Conservation (phyloP, 2,113 vertebrate species). For the Falco punctatus region DNA sequence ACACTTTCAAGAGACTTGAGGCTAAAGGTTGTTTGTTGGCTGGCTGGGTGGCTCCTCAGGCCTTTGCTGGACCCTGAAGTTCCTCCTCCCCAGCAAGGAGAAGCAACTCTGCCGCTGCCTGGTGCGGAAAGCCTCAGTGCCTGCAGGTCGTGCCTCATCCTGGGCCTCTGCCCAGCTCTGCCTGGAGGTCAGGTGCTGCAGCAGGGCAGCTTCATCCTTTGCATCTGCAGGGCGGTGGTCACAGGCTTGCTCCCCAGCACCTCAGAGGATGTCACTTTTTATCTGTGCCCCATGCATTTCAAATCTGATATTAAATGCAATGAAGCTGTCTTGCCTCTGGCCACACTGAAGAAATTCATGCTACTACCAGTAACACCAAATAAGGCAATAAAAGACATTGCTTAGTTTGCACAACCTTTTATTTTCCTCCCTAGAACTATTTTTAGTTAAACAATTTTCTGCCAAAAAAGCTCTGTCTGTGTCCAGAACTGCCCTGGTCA, state of each 20-base stretch:
- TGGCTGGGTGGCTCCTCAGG: neutral
- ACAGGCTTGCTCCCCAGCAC: neutral
- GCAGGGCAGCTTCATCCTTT: neutral
- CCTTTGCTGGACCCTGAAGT: neutral
- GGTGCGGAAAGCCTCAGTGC: neutral
- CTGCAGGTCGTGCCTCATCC: neutral
- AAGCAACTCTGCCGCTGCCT: neutral
- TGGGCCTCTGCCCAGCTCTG: neutral
- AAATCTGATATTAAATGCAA: neutral
- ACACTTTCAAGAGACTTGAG: neutral
- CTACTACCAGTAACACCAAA: slow-evolving; percentile 41
- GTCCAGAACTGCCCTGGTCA: slow-evolving; percentile 66
- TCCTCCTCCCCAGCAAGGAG: neutral
- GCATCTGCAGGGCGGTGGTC: rapidly evolving
- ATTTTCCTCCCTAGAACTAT: slow-evolving; percentile 60
- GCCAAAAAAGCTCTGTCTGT: slow-evolving; percentile 58
- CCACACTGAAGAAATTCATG: neutral
- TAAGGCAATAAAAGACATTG: slow-evolving; percentile 57
- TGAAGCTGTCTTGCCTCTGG: neutral
- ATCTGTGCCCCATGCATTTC: neutral
- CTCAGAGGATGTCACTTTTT: neutral
- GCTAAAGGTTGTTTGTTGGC: neutral
- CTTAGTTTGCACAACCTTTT: slow-evolving; percentile 57
- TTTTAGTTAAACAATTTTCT: slow-evolving; percentile 70
- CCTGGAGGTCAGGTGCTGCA: neutral